Evolutionary conservation across 2,888 invertebrate species (phyloP).

Genomic region (Drosophila greeni): DNA sequence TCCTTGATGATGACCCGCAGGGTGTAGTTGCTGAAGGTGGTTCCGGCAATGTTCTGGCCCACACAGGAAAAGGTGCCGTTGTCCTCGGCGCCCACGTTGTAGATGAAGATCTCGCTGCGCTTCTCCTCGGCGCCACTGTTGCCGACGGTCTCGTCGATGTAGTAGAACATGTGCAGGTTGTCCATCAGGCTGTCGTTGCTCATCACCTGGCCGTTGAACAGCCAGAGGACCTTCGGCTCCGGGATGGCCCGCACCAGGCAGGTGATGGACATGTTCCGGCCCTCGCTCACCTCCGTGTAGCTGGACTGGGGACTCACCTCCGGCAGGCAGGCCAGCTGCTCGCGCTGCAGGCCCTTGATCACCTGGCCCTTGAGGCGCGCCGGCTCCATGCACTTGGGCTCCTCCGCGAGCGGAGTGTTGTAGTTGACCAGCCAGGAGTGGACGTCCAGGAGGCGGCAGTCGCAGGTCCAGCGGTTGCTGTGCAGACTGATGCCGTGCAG

Average conservation of each 20-base stretch:
- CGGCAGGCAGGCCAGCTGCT: slow-evolving; percentile 90
- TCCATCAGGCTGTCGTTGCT: slow-evolving; percentile 87
- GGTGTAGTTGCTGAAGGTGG: slow-evolving; percentile 88
- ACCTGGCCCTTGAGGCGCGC: slow-evolving; percentile 83
- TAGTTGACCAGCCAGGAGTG: slow-evolving; percentile 88
- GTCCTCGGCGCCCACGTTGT: slow-evolving; percentile 87
- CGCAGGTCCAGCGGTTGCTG: slow-evolving; percentile 93
- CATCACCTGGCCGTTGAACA: slow-evolving; percentile 88
- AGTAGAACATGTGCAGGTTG: slow-evolving; percentile 85
- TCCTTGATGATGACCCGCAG: slow-evolving; percentile 87
- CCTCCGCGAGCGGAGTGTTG: slow-evolving; percentile 87
- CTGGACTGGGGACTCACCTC: slow-evolving; percentile 87
- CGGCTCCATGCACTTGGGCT: slow-evolving; percentile 88
- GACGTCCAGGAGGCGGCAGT: slow-evolving; percentile 88
- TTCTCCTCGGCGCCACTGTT: slow-evolving; percentile 84
- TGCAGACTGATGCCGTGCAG: slow-evolving; percentile 89
- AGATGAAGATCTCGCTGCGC: slow-evolving; percentile 88
- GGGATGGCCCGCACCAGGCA: slow-evolving; percentile 90
- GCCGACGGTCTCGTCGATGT: slow-evolving; percentile 83
- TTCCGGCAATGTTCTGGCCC: slow-evolving; percentile 91
- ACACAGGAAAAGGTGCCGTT: slow-evolving; percentile 92
- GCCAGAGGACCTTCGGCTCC: slow-evolving; percentile 90
- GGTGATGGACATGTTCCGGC: slow-evolving; percentile 88
- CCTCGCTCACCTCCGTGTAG: slow-evolving; percentile 87
- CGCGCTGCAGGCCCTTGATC: slow-evolving; percentile 84